Conservation (phyloP, 2,113 vertebrate species). For the Caranx melampygus region DNA sequence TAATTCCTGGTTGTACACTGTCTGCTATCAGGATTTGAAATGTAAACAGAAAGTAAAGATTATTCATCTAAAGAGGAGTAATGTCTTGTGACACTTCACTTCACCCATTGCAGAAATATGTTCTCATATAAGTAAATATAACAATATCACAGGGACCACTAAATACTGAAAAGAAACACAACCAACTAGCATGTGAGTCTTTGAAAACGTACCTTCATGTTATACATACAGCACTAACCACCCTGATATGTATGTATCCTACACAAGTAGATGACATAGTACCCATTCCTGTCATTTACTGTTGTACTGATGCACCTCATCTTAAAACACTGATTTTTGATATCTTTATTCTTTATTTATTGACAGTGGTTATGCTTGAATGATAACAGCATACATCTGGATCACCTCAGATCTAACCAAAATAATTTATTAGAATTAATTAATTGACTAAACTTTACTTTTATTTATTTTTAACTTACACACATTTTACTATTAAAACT, state of each 20-base stretch:
- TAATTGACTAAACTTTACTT: no score
- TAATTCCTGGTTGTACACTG: slow-evolving; percentile 57
- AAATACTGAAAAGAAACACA: background rate
- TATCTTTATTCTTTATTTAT: no score
- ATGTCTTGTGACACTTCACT: slow-evolving; percentile 51
- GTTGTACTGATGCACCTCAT: background rate
- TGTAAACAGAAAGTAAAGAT: slow-evolving; percentile 55
- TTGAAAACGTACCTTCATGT: background rate
- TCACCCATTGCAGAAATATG: slow-evolving; percentile 18
- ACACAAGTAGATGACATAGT: background rate
- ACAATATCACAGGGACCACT: background rate
- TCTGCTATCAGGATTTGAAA: slow-evolving; percentile 61
- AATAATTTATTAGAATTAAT: no score
- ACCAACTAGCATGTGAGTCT: no score
- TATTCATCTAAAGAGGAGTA: slow-evolving; percentile 59
- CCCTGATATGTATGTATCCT: background rate
- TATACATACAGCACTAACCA: background rate
- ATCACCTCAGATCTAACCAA: no score
- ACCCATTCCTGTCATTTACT: background rate
- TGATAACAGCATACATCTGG: no score
- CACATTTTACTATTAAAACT: no score
- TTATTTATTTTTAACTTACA: no score
- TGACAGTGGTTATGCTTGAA: no score
- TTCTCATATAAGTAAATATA: background rate
- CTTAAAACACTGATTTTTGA: no score